Percentiles rank a stretch among this genome's conserved stretches.
Conservation (phyloP, 2,797 vertebrate genomes). For the Allobates femoralis region DNA sequence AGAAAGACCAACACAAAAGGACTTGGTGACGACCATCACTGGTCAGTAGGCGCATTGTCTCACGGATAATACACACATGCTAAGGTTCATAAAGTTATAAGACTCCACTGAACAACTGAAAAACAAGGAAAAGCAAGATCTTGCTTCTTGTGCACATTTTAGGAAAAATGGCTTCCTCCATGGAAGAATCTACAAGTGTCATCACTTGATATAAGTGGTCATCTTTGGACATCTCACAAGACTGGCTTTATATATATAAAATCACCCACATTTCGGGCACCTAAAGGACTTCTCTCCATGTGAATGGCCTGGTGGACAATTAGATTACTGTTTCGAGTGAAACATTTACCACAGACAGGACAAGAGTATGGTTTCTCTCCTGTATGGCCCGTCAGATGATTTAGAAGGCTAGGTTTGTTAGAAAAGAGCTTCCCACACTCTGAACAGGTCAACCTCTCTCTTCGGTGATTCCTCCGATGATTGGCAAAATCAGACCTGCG, state of each 20-base stretch:
- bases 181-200: slow-evolving; percentile 9
- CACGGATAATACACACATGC: slow-evolving; percentile 24
- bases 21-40: background rate
- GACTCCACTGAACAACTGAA: background rate
- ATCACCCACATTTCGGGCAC: slow-evolving; percentile 1
- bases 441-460: slow-evolving; percentile 20
- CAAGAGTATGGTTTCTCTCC: slow-evolving; percentile 36
- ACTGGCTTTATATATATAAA: slow-evolving; percentile 24
- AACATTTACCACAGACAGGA: slow-evolving; percentile 33
- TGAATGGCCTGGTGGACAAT: slow-evolving; percentile 42
- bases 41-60: background rate
- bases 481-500: slow-evolving; percentile 3
- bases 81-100: background rate
- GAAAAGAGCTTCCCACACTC: slow-evolving; percentile 42
- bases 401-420: slow-evolving; percentile 14
- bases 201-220: background rate
- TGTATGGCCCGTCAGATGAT: slow-evolving; percentile 26
- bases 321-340: slow-evolving; percentile 45
- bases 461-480: slow-evolving; percentile 37
- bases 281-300: slow-evolving; percentile 43
- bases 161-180: slow-evolving; percentile 40
- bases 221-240: background rate
- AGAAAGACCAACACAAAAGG: background rate
- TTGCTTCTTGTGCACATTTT: background rate
- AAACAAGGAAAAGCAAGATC: background rate